Conservation (phyloP, 2,888 invertebrate species). For the Phengaris alcon region DNA sequence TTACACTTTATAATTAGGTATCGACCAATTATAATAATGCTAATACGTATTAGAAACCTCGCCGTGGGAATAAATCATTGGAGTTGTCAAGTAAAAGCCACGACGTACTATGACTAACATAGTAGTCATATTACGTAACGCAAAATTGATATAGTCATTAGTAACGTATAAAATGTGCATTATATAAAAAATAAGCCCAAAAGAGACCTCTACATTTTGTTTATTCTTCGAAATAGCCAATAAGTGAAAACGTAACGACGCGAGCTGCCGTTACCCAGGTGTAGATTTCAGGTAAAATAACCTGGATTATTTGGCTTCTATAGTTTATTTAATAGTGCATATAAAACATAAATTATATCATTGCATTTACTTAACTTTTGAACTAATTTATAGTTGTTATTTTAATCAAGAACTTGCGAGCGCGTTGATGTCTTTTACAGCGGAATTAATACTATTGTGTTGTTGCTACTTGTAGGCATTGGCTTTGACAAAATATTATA, state of each 20-base stretch:
- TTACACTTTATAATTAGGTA: conserved; percentile 14
- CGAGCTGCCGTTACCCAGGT: no score
- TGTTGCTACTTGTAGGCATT: background rate
- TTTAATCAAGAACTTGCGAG: background rate
- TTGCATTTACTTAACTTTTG: no score
- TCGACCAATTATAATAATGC: conserved; percentile 24
- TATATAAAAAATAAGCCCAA: background rate
- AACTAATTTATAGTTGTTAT: background rate
- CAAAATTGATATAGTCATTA: background rate
- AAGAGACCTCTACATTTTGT: no score
- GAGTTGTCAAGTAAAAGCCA: conserved; percentile 25
- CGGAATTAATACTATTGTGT: background rate
- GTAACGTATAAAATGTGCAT: background rate
- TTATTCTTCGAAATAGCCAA: no score
- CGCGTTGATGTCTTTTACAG: conserved; percentile 24
- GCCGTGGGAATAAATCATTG: conserved; percentile 25
- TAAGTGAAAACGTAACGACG: no score
- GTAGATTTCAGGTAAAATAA: no score
- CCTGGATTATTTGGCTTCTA: no score
- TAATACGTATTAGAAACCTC: conserved; percentile 26
- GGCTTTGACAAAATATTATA: background rate
- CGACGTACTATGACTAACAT: conserved; percentile 21
- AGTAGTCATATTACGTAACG: conserved; percentile 15
- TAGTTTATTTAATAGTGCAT: no score
- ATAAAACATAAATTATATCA: no score